Evolutionary conservation across 2,888 invertebrate genomes (phyloP).

Genomic region (Argynnis bischoffii): DNA sequence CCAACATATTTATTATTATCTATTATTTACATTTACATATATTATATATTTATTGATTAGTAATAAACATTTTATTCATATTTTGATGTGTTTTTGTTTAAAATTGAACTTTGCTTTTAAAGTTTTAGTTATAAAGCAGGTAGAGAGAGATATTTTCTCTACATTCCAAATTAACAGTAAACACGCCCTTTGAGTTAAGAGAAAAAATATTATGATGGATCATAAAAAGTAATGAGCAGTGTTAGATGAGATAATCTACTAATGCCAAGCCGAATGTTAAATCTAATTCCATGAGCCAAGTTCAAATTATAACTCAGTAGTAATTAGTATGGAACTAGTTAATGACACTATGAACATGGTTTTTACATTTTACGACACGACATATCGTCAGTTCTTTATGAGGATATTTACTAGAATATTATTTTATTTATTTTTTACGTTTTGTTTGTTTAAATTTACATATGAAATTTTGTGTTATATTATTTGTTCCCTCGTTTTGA

Average conservation of each 20-base stretch:
- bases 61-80: too few species aligned
- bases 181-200: neutral
- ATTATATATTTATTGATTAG: too few species aligned
- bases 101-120: too few species aligned
- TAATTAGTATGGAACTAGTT: constrained; percentile 37
- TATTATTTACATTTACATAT: too few species aligned
- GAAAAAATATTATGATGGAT: constrained; percentile 23
- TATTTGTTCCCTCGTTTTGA: too few species aligned
- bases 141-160: neutral
- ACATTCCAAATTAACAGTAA: constrained; percentile 13
- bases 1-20: too few species aligned
- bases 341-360: constrained; percentile 22
- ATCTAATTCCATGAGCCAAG: constrained; percentile 29
- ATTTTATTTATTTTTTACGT: neutral
- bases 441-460: neutral
- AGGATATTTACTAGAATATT: neutral
- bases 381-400: neutral
- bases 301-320: constrained; percentile 30
- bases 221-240: constrained; percentile 27
- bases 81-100: too few species aligned
- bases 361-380: constrained; percentile 22
- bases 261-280: constrained; percentile 16
- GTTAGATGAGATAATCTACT: constrained; percentile 5
- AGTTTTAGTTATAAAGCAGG: too few species aligned
- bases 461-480: too few species aligned